Conservation (phyloP, 2,113 vertebrate species). For the Ctenodactylus gundi region DNA sequence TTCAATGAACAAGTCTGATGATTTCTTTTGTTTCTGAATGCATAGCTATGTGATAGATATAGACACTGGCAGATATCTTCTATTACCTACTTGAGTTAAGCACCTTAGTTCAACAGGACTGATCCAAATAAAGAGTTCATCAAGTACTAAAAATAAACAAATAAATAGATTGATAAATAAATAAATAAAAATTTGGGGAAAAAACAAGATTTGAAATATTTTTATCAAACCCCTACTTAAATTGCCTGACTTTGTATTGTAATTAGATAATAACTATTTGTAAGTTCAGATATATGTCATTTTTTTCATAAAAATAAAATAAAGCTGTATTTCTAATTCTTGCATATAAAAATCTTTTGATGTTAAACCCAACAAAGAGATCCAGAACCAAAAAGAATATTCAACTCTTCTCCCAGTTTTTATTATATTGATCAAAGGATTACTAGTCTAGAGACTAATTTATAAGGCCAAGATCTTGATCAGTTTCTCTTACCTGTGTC, state of each 20-base stretch:
- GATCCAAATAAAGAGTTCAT: not conserved
- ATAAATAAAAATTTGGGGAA: no score
- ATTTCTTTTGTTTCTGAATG: not conserved
- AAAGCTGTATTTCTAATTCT: not conserved
- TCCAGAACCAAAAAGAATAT: not conserved
- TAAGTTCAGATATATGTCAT: not conserved
- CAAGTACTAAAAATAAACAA: not conserved
- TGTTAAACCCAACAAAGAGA: not conserved
- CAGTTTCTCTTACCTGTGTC: not conserved
- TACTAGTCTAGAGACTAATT: not conserved
- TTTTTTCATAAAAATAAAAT: not conserved
- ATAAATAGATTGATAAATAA: no score
- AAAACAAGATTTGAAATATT: no score
- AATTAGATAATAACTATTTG: not conserved
- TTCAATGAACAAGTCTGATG: not conserved
- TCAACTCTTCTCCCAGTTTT: not conserved
- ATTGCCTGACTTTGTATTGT: not conserved
- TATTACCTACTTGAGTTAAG: not conserved
- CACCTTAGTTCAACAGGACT: not conserved
- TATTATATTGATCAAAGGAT: not conserved
- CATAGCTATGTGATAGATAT: not conserved
- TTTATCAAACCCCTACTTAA: not conserved
- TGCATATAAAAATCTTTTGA: not conserved
- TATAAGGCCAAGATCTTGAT: not conserved
- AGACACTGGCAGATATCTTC: not conserved